Percentiles rank a stretch among this genome's conserved stretches.
phyloP scores from a whole-genome alignment of 64 coral and sea anemone species.

The Actinia tenebrosa region DNA sequence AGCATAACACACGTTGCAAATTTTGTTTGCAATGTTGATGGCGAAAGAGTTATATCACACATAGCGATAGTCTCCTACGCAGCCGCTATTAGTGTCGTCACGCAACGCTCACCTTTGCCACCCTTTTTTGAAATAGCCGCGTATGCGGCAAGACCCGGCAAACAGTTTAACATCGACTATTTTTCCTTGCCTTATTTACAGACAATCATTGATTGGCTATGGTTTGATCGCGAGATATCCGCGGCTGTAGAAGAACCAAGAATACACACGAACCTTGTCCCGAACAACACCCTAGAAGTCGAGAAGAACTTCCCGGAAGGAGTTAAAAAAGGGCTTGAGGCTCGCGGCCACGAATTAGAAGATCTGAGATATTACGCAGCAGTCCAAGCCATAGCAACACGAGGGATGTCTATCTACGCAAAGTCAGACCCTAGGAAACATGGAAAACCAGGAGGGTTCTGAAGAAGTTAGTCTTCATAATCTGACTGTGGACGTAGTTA shows the following conservation, averaged over 20 bases:
- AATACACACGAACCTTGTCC: background rate
- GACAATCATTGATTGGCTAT: slow-evolving; percentile 19
- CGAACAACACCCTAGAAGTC: background rate
- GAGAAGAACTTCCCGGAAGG: background rate
- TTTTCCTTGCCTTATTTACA: background rate
- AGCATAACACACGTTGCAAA: no score
- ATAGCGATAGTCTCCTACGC: no score
- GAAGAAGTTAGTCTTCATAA: no score
- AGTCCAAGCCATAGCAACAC: background rate
- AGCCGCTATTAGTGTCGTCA: no score
- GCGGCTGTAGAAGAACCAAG: background rate
- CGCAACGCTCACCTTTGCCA: no score
- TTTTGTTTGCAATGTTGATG: no score
- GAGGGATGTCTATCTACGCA: background rate
- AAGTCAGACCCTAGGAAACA: background rate
- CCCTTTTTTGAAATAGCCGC: no score
- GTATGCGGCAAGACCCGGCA: no score
- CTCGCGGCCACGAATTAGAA: background rate
- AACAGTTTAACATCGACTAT: no score
- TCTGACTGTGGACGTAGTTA: background rate
- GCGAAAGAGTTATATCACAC: no score
- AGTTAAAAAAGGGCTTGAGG: background rate
- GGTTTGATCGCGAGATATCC: slow-evolving; percentile 13
- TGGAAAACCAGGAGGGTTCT: slow-evolving; percentile 4
- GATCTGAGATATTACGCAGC: background rate